Base-by-base conservation (phyloP, 92 coral and sea anemone genomes). In the Siderastrea radians region DNA sequence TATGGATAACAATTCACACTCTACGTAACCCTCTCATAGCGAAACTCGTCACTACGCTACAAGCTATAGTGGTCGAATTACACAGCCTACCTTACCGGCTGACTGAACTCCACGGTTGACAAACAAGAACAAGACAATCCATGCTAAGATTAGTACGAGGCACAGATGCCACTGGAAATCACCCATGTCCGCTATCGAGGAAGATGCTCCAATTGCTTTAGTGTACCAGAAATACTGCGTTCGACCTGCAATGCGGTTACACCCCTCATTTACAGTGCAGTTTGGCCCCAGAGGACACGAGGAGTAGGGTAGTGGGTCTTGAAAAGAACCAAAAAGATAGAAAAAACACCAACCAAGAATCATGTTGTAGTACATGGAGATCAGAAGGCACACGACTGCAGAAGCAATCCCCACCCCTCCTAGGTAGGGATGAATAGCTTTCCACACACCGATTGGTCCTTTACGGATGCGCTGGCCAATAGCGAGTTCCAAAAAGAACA, bases 361-460 rank as follows among this genome's bases (percentile, higher is more conserved):
- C 96, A 95, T 92, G 84, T 93, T 96, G 84, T 96, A 96, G 87
- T 96, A 96, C 49, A 95, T 83, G 19, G 87, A 91, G 26, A 95
- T 91, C 74, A 96, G 88, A 77, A 88, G 78, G 61, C 96, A 95
- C 68, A 93, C 96, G 8, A 96, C 89, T 58, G 89, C 84, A 45
- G 96, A 87, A 71, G 99, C 95, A 19, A 95, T 76, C 74, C 99
- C 99, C 55, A 96, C 93, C 79, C 99, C 99, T 45, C 98, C 96
- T 90, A 96, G 86, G 90, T 91, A 96, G 70, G 99, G 99, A 48
- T 89, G 88, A 59, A 96, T 96, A 62, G 95, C 85, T 87, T 93
- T 96, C 99, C 99, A 96, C 7, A 93, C 99, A 3, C 99, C 98
- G 14, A 95, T 74, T 52, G 96, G 92, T 26, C 98, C 99, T 17